A percentile compares a stretch with the other conserved stretches of the same genome.
phyloP scores from a whole-genome alignment of 2,797 vertebrate genomes.

The Thripadectes ignobilis region DNA sequence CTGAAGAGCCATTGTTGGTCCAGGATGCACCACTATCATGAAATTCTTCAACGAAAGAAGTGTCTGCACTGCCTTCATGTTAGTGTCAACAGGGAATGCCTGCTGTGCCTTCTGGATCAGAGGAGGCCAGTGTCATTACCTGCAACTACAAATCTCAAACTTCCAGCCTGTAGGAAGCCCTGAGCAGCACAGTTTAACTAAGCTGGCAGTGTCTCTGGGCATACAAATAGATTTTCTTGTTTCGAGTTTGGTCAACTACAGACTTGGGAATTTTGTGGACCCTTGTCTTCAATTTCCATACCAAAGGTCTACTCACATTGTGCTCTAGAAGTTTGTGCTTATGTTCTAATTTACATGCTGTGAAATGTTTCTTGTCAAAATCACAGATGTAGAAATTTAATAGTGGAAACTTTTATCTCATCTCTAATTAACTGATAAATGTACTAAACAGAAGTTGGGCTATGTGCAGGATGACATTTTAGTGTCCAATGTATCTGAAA shows the following conservation, averaged over 20 bases:
- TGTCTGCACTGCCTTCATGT: not conserved
- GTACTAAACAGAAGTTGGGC: not conserved
- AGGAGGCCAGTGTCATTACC: not conserved
- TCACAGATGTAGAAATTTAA: not conserved
- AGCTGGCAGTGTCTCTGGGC: not conserved
- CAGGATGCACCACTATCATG: accelerated
- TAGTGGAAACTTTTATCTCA: not conserved
- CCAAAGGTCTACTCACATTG: not conserved
- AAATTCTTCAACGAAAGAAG: not conserved
- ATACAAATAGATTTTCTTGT: not conserved
- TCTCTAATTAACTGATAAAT: not conserved
- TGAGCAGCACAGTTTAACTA: not conserved
- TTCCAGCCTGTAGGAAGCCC: not conserved
- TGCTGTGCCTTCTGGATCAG: not conserved
- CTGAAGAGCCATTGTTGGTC: not conserved
- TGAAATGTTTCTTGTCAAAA: not conserved
- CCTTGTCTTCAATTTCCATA: not conserved
- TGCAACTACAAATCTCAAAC: not conserved
- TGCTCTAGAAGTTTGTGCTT: not conserved
- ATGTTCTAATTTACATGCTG: not conserved
- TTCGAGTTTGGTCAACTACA: not conserved
- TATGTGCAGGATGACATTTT: not conserved
- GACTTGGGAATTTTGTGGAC: not conserved
- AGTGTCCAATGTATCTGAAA: not conserved
- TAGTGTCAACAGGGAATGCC: not conserved